Evolutionary conservation across 2,797 vertebrate genomes (phyloP).

Genomic region (Emydoidea blandingii): DNA sequence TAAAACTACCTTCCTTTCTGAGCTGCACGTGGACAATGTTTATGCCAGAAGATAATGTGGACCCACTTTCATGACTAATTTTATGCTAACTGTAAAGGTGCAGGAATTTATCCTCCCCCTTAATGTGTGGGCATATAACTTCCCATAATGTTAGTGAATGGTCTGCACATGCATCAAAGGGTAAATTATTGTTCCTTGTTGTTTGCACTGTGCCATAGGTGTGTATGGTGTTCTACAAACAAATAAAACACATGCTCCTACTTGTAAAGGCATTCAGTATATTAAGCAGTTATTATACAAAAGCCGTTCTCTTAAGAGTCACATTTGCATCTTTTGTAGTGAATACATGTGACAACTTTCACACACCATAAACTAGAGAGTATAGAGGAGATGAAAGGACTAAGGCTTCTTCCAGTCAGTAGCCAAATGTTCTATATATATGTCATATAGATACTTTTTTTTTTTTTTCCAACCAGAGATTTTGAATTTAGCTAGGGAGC

Average conservation of each 20-base stretch:
- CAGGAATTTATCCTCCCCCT: background rate
- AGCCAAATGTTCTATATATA: background rate
- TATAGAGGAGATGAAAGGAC: constrained; percentile 29
- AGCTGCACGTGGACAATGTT: fast-evolving
- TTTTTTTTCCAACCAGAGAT: background rate
- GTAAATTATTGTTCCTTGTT: background rate
- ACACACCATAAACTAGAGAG: background rate
- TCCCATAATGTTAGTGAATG: background rate
- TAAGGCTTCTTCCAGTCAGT: background rate
- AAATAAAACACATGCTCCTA: background rate
- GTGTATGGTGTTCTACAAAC: background rate
- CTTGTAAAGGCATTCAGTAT: background rate
- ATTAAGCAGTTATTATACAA: background rate
- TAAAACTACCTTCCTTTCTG: background rate
- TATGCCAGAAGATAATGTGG: background rate
- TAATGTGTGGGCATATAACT: background rate
- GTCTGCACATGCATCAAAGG: fast-evolving
- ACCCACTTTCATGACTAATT: background rate
- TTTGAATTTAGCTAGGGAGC: background rate
- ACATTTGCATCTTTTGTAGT: constrained; percentile 1
- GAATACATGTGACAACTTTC: background rate
- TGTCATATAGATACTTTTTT: background rate
- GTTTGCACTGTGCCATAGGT: background rate
- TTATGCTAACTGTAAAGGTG: background rate
- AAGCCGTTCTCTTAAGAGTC: background rate